phyloP scores from a whole-genome alignment of 2,888 invertebrate species.

The Patella depressa region DNA sequence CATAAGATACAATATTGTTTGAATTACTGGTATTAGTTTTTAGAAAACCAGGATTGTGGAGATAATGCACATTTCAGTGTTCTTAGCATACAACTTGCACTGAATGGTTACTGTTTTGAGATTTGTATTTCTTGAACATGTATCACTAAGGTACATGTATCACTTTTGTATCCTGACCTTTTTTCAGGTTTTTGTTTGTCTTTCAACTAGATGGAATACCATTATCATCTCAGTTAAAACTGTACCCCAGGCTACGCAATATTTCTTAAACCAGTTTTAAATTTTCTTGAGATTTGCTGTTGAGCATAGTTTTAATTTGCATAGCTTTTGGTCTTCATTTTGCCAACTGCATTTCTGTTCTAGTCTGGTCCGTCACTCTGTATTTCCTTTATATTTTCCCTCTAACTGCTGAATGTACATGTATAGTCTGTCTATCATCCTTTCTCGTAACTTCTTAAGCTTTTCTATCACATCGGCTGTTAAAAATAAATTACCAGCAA shows the following conservation, averaged over 20 bases:
- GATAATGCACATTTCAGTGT: too few species aligned
- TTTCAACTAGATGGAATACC: conserved; percentile 18
- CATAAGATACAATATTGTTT: conserved; percentile 11
- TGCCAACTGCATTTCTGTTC: background rate
- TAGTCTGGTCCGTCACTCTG: background rate
- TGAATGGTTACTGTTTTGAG: too few species aligned
- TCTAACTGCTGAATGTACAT: background rate
- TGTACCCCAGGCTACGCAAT: background rate
- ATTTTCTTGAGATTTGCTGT: background rate
- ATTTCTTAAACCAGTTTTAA: background rate
- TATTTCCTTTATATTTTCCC: background rate
- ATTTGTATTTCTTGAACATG: too few species aligned
- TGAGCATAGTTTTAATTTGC: background rate
- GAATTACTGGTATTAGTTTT: background rate
- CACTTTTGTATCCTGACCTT: too few species aligned
- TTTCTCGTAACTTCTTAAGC: too few species aligned
- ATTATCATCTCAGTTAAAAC: conserved; percentile 21
- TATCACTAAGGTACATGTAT: too few species aligned
- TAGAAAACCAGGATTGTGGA: too few species aligned
- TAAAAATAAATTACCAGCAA: too few species aligned
- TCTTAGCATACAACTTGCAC: too few species aligned
- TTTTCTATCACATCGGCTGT: too few species aligned
- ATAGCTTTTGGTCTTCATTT: background rate
- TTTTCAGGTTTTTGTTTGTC: too few species aligned
- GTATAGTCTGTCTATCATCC: background rate